phyloP scores from a whole-genome alignment of 2,888 invertebrate genomes.

The Hydrotaea cyrtoneurina region DNA sequence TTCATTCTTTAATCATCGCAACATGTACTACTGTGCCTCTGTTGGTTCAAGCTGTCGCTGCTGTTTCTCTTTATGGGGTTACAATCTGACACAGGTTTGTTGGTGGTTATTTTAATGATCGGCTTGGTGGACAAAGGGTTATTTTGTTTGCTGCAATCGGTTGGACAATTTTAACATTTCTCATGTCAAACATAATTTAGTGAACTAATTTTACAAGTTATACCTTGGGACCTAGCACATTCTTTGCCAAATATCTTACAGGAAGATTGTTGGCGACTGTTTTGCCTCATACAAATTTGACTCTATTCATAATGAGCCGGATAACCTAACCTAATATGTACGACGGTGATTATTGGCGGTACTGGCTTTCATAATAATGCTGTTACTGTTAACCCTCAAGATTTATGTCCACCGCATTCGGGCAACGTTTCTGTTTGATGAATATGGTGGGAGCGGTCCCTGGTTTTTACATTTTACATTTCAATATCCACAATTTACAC shows the following conservation, averaged over 20 bases:
- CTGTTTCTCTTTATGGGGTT: slow-evolving; percentile 88
- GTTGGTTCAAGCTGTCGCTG: slow-evolving; percentile 84
- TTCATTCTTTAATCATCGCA: slow-evolving; percentile 83
- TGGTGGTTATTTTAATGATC: slow-evolving; percentile 83
- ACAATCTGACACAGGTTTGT: slow-evolving; percentile 85
- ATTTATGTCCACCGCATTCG: slow-evolving; percentile 86
- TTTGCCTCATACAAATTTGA: slow-evolving; percentile 82
- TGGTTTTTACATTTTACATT: no score
- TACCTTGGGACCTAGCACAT: slow-evolving; percentile 84
- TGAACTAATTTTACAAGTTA: slow-evolving; percentile 76
- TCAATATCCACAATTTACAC: no score
- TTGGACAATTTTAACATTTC: slow-evolving; percentile 83
- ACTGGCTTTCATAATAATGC: slow-evolving; percentile 87
- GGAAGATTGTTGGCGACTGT: slow-evolving; percentile 82
- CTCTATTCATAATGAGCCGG: slow-evolving; percentile 81
- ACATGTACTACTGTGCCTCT: slow-evolving; percentile 86
- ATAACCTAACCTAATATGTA: slow-evolving; percentile 80
- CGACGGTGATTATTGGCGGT: slow-evolving; percentile 82
- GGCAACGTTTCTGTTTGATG: slow-evolving; percentile 88
- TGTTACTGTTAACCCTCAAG: slow-evolving; percentile 87
- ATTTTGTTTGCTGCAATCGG: slow-evolving; percentile 84
- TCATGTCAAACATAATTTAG: slow-evolving; percentile 83
- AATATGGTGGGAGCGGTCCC: slow-evolving; percentile 88
- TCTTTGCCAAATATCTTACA: slow-evolving; percentile 84
- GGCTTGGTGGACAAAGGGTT: slow-evolving; percentile 85